A percentile compares a stretch with the other conserved stretches of the same genome.
Conservation (phyloP, 2,888 invertebrate genomes). For the Dorcus hopei region DNA sequence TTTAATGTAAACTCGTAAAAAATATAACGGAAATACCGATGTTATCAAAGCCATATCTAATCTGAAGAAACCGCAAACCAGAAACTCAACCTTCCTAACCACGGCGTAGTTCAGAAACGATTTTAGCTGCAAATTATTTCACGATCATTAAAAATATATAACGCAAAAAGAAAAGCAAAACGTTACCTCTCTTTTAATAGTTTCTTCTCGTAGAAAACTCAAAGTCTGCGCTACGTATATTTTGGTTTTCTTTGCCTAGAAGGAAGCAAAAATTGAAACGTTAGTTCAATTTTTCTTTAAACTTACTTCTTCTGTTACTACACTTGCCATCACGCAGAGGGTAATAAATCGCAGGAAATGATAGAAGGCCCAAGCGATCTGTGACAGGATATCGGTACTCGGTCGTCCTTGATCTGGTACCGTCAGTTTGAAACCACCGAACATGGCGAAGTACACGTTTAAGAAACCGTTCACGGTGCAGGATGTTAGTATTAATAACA, state of each 20-base stretch:
- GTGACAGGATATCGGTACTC: background rate
- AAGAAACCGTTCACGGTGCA: background rate
- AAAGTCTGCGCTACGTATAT: background rate
- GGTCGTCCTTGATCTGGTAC: background rate
- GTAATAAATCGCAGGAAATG: constrained; percentile 4
- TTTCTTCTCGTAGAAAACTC: background rate
- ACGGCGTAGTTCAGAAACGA: constrained; percentile 3
- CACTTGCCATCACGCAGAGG: constrained; percentile 1
- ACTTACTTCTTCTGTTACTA: constrained; percentile 4
- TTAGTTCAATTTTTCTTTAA: background rate
- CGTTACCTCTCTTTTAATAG: background rate
- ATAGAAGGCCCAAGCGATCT: background rate
- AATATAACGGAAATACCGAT: background rate
- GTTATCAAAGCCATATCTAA: constrained; percentile 8
- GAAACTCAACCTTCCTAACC: constrained; percentile 3
- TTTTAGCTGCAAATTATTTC: background rate
- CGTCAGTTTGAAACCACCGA: constrained; percentile 5
- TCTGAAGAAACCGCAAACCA: constrained; percentile 7
- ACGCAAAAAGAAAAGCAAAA: too few species aligned
- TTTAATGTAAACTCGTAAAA: background rate
- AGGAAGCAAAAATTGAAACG: background rate
- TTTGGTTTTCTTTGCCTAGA: constrained; percentile 3
- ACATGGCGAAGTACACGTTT: constrained; percentile 5
- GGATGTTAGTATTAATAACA: background rate
- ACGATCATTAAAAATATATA: too few species aligned